These are phyloP conservation scores for Sitophilus oryzae DNA, from an alignment of 1,140 invertebrate genomes.

Conservation along the genomic window DNA sequence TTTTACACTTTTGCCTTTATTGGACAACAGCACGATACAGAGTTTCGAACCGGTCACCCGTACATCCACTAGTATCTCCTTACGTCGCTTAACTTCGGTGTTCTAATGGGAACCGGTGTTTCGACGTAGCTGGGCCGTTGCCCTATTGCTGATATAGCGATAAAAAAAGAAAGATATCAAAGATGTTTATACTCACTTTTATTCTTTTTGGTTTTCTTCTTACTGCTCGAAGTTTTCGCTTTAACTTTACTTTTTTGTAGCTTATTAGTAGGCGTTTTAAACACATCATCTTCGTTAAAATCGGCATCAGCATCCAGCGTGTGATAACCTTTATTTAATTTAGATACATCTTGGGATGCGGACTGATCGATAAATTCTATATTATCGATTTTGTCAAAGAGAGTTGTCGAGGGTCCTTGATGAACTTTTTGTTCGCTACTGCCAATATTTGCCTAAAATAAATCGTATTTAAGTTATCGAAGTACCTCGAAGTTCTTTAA, in stretches of 20 bases:
- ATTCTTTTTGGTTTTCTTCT: constrained; percentile 34
- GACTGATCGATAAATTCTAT: constrained; percentile 41
- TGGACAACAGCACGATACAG: no score
- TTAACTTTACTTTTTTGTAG: constrained; percentile 29
- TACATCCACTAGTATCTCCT: no score
- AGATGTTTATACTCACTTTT: constrained; percentile 9
- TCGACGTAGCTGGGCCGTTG: no score
- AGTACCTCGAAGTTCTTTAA: no score
- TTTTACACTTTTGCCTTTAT: no score
- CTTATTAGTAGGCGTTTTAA: constrained; percentile 20
- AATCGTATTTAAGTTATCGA: no score
- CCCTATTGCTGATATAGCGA: constrained; percentile 1
- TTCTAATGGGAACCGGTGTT: no score
- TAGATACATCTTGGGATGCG: constrained; percentile 23
- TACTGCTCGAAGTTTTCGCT: constrained; percentile 22
- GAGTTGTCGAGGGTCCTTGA: not conserved
- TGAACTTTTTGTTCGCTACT: no score
- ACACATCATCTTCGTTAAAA: constrained; percentile 25
- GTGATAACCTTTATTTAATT: constrained; percentile 32
- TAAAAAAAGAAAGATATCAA: not conserved
- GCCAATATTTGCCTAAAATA: no score
- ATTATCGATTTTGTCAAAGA: constrained; percentile 32
- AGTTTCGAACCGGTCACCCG: no score
- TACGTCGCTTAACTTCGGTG: no score
- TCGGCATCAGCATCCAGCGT: constrained; percentile 29